Evolutionary conservation across 2,888 invertebrate genomes (phyloP).

Genomic region (Scaptomyza parva): DNA sequence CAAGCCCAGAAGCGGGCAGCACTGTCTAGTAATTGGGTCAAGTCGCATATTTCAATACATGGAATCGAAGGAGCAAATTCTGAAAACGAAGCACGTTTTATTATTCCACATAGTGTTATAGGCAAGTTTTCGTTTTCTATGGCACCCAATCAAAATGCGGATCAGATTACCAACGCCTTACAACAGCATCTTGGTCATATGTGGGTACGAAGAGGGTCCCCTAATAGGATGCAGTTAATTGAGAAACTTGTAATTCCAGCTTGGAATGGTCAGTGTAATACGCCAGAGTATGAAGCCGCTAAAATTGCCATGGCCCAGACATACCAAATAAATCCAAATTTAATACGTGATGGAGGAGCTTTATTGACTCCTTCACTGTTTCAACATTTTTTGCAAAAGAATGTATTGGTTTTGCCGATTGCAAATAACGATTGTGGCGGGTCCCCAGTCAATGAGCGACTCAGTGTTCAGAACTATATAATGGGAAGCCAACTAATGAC

Average conservation of each 20-base stretch:
- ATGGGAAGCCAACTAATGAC: conserved; percentile 42
- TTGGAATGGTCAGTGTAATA: conserved; percentile 34
- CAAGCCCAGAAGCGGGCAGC: conserved; percentile 28
- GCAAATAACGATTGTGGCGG: conserved; percentile 49
- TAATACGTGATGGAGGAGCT: conserved; percentile 49
- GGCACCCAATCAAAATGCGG: conserved; percentile 44
- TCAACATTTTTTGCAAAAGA: conserved; percentile 34
- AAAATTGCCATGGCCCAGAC: conserved; percentile 36
- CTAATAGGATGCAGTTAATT: conserved; percentile 51
- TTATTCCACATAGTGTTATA: conserved; percentile 50
- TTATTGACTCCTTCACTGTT: conserved; percentile 47
- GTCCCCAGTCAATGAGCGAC: conserved; percentile 48
- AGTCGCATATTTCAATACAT: conserved; percentile 54
- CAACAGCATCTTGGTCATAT: conserved; percentile 38
- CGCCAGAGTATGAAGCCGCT: conserved; percentile 54
- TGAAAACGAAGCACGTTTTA: conserved; percentile 29
- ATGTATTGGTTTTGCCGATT: conserved; percentile 54
- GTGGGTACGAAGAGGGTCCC: conserved; percentile 45
- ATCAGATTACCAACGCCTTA: conserved; percentile 26
- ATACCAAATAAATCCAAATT: conserved; percentile 34
- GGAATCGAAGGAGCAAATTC: conserved; percentile 49
- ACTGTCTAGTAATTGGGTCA: conserved; percentile 38
- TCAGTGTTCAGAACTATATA: conserved; percentile 47
- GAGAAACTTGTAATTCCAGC: conserved; percentile 43
- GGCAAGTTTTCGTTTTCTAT: conserved; percentile 55